Evolutionary conservation across 2,113 vertebrate species (phyloP), one percentile per base, ranked within the genome.

Genomic region (Xiphophorus maculatus): DNA sequence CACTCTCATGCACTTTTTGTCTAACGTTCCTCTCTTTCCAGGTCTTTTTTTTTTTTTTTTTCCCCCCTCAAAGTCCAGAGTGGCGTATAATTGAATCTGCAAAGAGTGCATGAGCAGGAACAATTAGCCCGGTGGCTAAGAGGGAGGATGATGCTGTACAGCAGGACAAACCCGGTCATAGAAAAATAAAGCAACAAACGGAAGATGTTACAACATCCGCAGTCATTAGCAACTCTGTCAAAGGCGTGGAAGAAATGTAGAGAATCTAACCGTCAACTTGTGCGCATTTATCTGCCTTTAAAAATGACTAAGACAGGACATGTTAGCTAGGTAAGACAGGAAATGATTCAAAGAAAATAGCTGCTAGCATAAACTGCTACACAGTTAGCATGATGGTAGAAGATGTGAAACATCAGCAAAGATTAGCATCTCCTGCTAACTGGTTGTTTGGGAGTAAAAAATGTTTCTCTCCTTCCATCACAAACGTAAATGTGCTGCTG

Each of bases 21-120:
- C 69, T 28, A 74, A 70, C 76, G 76, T 80, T 69, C 61, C 54
- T 65, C 62, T 69, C 37, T 79, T 84, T 87, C 83, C 81, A 80
- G 84, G 78, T 83, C 81, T 69, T 61, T 64, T 68, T 76, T 2
- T 37, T 35, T 11, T 37, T 11, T 12, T 12, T 37, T 37, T 77
- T 79, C 72, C 77, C 75, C 91, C 83, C 91, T 91, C 87, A 72
- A 81, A 90, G 91, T 83, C 88, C 91, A 94, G 88, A 92, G 91
- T 90, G 90, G 92, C 92, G 90, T 92, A 93, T 94, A 90, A 95
- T 95, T 79, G 88, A 85, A 92, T 91, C 93, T 90, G 94, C 93
- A 89, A 93, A 92, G 90, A 90, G 88, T 62, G 74, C 71, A 84
- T 30, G 60, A 93, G 91, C 93, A 89, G 85, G 91, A 95, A 93